Evolutionary conservation across 2,113 vertebrate species (phyloP), one percentile per base, ranked within the genome.

Genomic region (Brevimyrus niger): DNA sequence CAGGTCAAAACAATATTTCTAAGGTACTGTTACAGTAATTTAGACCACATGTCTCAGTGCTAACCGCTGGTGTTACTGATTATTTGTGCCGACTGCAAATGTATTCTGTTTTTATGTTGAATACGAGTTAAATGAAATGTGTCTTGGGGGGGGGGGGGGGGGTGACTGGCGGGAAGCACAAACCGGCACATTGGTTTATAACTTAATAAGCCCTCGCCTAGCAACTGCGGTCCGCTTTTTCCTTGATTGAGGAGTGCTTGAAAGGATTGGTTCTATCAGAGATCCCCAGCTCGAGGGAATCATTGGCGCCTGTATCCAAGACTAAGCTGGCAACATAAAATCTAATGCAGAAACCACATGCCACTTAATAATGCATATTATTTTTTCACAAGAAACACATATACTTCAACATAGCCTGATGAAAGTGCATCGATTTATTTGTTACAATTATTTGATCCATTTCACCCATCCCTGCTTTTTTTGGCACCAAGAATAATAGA

Each of bases 131-230:
- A 86, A 86, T 86, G 89, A 50, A 50, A 89, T 86, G 83, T 69
- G 58, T 86, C 84, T 69, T 73, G 55, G 84, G 73, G 84, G 88
- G 53, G 3, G 9, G 42, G 84, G 88, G 53, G 3, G 9, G 10
- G 44, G 38, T 86, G 46, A 44, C 46, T 58, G 50, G 50, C 88
- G 51, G 15, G 19, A 53, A 89, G 84, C 89, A 69, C 48, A 86
- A 89, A 89, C 84, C 21, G 58, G n/a, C 58, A 69, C 51, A 35
- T 86, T 89, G 89, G 53, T 86, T 89, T 89, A 87, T 87, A 73
- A 86, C 84, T 89, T 86, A 89, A 89, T 87, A 89, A 73, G 84
- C 13, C 38, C 76, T 89, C 61, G 58, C 89, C 83, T 89, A 89
- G 89, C 89, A 89, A 89, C 89, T 47, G 13, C 27, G 73, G 31